Percentiles rank a stretch among this genome's conserved stretches.
phyloP scores from a whole-genome alignment of 2,113 vertebrate species.

The Columba janthina region DNA sequence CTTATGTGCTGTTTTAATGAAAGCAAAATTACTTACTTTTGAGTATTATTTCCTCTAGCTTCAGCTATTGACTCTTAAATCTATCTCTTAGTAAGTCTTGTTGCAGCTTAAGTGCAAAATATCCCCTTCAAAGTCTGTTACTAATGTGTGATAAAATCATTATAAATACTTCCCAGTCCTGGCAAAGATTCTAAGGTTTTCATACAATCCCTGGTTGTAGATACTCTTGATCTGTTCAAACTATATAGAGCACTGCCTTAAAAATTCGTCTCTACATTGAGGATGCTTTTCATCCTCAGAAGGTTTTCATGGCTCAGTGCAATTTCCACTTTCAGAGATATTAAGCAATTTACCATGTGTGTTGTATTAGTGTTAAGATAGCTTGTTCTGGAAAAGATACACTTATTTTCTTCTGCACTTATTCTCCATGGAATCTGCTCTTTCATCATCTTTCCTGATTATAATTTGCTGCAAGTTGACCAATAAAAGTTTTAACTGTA shows the following conservation, averaged over 20 bases:
- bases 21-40: background rate
- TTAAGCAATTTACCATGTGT: background rate
- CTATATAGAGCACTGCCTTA: background rate
- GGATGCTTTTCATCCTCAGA: background rate
- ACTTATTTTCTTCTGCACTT: background rate
- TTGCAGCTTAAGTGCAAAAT: background rate
- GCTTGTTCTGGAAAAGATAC: background rate
- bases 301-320: background rate
- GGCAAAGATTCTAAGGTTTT: background rate
- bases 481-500: background rate
- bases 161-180: background rate
- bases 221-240: background rate
- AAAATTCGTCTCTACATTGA: background rate
- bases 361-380: background rate
- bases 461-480: background rate
- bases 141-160: background rate
- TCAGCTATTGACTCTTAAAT: background rate
- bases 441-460: background rate
- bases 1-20: background rate
- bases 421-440: background rate
- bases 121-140: background rate
- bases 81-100: background rate
- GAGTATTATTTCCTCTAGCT: background rate
- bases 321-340: background rate
- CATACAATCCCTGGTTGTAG: background rate